Percentiles rank a stretch among this genome's conserved stretches.
Evolutionary conservation across 2,113 vertebrate species (phyloP).

Genomic region (Ptilorrhoa leucosticta): DNA sequence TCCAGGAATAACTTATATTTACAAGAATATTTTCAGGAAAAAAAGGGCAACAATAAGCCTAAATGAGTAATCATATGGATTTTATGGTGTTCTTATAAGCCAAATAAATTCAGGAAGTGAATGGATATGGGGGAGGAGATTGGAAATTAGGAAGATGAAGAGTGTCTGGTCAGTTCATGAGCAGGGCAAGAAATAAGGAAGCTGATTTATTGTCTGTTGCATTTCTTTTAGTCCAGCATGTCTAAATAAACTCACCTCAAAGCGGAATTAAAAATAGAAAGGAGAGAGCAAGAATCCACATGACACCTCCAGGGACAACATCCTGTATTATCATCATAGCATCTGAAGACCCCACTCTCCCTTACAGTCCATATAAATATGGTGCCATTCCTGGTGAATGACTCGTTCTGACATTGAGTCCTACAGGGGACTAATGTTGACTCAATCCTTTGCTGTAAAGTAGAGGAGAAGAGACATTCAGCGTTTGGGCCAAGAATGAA

Average conservation of each 20-base stretch:
- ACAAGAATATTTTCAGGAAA: background rate
- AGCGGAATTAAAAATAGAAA: conserved; percentile 19
- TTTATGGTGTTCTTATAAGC: background rate
- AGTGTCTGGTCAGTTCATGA: background rate
- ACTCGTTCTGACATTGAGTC: background rate
- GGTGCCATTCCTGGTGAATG: background rate
- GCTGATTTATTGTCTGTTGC: background rate
- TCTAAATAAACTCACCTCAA: background rate
- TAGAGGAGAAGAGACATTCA: background rate
- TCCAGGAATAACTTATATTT: background rate
- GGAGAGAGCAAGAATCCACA: background rate
- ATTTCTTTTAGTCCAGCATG: background rate
- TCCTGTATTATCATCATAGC: background rate
- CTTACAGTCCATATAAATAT: background rate
- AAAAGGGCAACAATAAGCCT: background rate
- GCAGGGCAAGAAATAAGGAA: background rate
- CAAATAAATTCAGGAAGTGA: background rate
- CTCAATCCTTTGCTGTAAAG: background rate
- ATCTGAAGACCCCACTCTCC: background rate
- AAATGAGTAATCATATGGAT: background rate
- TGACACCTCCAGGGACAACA: background rate
- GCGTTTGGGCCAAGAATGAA: background rate
- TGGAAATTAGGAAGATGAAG: background rate
- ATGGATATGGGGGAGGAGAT: background rate
- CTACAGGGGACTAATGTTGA: background rate